Base-by-base conservation (phyloP, 2,888 invertebrate genomes). In the Pecten maximus region DNA sequence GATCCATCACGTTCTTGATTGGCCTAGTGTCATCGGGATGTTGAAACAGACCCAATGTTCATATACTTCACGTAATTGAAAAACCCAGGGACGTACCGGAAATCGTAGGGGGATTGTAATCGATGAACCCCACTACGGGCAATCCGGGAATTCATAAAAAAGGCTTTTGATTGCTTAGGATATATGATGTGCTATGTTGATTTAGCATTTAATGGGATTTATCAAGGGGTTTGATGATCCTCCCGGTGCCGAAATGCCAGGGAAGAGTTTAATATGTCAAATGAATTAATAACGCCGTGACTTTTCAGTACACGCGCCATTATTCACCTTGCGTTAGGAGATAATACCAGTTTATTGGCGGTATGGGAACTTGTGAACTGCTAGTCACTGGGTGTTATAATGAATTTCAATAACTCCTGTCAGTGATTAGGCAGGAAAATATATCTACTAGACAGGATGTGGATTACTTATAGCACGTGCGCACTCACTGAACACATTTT, bases 51-150 rank as follows among this genome's bases (percentile, higher is more conserved):
- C 35, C 74, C 74, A 74, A 12, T 74, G 74, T 74, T 74, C 74
- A 74, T 74, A 74, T 74, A 74, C 74, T 74, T 74, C 74, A 74
- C 74, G 35, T 74, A 74, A 74, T 74, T 74, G 74, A 28, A 74
- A 44, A 74, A 74, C 74, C 74, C 35, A 35, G 35, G 74, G 28
- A 74, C 35, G 74, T 74, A 74, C 74, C 74, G 74, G 74, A 74
- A 74, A 74, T 74, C 74, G 74, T 74, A 74, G 28, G 8, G 74
- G 74, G 74, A 74, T 74, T 74, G 74, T 74, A 74, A 74, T 74
- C 74, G 16, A 74, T 74, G 74, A 74, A 74, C 23, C 8, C 35
- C 12, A 74, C 35, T 35, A 74, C 74, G 74, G 74, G 23, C 74
- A 35, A 74, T 74, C 74, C 74, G 74, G 74, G 35, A 74, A 35